Conservation (phyloP, 2,797 vertebrate species). For the Allobates femoralis region DNA sequence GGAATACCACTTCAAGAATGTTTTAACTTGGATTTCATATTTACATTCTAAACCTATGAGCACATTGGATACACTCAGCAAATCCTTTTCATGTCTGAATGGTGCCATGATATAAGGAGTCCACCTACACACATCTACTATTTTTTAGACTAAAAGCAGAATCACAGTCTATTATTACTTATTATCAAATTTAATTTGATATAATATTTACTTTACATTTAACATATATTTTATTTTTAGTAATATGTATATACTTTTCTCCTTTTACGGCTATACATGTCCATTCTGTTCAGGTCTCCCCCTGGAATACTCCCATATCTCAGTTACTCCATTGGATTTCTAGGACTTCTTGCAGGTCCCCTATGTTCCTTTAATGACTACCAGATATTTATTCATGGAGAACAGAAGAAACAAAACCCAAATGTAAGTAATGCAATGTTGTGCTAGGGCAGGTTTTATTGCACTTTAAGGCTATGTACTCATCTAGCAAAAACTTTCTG, state of each 20-base stretch:
- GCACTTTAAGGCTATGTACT: no score
- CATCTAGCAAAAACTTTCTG: no score
- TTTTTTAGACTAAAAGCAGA: background rate
- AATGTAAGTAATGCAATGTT: slow-evolving; percentile 20
- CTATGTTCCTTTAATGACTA: slow-evolving; percentile 63
- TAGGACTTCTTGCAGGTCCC: slow-evolving; percentile 65
- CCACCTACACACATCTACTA: background rate
- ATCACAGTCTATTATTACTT: background rate
- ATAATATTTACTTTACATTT: background rate
- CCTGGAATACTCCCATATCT: slow-evolving; percentile 58
- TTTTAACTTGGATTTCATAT: background rate
- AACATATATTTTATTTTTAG: background rate
- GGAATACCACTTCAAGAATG: no score
- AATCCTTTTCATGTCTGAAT: background rate
- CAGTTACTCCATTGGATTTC: slow-evolving; percentile 63
- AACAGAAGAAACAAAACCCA: slow-evolving; percentile 48
- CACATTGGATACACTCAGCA: background rate
- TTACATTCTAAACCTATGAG: background rate
- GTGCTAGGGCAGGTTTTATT: background rate
- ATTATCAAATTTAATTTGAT: background rate
- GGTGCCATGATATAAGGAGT: background rate
- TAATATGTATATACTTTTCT: background rate
- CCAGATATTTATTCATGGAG: slow-evolving; percentile 62
- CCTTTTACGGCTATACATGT: background rate
- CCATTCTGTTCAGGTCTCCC: slow-evolving; percentile 17